Evolutionary conservation across 2,888 invertebrate species (phyloP).

Genomic region (Watsonalla cultraria): DNA sequence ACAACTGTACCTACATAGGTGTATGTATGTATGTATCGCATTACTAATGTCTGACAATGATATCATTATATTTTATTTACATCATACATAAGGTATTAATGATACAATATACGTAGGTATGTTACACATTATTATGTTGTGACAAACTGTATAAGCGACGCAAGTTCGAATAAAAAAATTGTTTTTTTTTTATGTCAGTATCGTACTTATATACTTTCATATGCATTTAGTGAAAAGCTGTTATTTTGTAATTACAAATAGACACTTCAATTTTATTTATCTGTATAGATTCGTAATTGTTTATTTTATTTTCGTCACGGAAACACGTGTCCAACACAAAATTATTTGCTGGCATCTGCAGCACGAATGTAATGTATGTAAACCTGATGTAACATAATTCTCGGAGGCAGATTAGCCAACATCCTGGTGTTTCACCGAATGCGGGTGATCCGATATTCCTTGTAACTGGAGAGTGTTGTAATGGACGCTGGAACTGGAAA

Average conservation of each 20-base stretch:
- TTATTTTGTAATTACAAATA: no score
- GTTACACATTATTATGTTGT: no score
- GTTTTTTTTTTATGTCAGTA: no score
- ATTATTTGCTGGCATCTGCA: no score
- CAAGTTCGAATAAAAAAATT: no score
- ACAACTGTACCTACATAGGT: no score
- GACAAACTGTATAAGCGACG: no score
- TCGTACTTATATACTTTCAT: no score
- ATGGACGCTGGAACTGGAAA: slow-evolving; percentile 66
- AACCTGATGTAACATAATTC: slow-evolving; percentile 32
- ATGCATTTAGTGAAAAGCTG: no score
- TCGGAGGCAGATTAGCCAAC: slow-evolving; percentile 23
- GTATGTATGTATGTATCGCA: slow-evolving; percentile 41
- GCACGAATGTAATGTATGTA: background rate
- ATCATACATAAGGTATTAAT: background rate
- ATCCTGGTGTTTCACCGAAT: slow-evolving; percentile 45
- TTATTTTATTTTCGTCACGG: background rate
- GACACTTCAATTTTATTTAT: no score
- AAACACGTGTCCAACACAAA: background rate
- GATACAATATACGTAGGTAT: no score
- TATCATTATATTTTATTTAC: slow-evolving; percentile 37
- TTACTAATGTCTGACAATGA: slow-evolving; percentile 47
- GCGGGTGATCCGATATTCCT: slow-evolving; percentile 49
- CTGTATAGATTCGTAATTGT: no score
- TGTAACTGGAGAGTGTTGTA: slow-evolving; percentile 56